A percentile compares a stretch with the other conserved stretches of the same genome.
Conservation (phyloP, 2,888 invertebrate genomes). For the Seira sanloemensis region DNA sequence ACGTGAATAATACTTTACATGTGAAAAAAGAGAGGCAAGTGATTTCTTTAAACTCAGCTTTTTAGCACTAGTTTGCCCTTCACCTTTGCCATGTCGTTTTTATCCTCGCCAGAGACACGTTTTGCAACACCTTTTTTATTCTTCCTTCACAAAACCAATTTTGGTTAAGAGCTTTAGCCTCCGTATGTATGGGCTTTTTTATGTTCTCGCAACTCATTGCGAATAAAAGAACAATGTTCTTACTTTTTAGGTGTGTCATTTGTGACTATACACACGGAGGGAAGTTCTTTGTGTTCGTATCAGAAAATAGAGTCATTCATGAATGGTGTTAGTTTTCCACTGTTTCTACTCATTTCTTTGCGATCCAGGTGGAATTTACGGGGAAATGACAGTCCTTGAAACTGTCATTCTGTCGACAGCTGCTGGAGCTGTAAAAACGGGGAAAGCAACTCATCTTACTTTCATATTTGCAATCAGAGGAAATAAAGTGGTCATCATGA, state of each 20-base stretch:
- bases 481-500: background rate
- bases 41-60: background rate
- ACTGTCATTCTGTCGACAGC: constrained; percentile 10
- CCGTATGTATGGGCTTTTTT: background rate
- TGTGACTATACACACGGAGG: no score
- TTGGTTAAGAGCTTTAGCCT: background rate
- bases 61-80: background rate
- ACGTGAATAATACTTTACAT: background rate
- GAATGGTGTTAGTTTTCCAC: background rate
- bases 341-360: background rate
- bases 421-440: background rate
- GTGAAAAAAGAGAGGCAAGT: background rate
- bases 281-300: background rate
- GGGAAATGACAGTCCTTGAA: constrained; percentile 14
- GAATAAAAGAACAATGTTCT: no score
- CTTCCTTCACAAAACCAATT: background rate
- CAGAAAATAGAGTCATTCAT: background rate
- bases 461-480: background rate
- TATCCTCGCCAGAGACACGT: background rate
- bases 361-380: constrained; percentile 25
- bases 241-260: no score
- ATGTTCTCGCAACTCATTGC: background rate
- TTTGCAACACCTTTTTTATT: background rate
- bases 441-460: constrained; percentile 2
- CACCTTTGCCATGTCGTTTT: background rate